Evolutionary conservation across 1,140 invertebrate species (phyloP), one percentile per base, ranked within the genome.

Genomic region (Planococcus citri): DNA sequence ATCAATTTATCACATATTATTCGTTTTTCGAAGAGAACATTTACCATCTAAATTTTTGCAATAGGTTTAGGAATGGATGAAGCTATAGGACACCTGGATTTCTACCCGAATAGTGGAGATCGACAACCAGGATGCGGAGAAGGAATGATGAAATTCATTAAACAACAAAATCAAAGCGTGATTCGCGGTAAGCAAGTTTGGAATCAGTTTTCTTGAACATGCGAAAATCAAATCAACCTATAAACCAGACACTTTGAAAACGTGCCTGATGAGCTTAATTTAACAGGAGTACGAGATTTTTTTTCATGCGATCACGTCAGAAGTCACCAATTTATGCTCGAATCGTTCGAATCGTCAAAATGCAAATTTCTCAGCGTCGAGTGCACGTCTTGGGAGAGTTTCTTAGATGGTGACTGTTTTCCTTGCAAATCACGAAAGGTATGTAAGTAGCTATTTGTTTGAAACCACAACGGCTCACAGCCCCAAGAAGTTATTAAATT

Each of bases 41-140:
- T n/a, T n/a, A n/a, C n/a, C n/a, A n/a, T n/a, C n/a, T n/a, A n/a
- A n/a, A n/a, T n/a, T n/a, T n/a, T 70, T 73, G 8, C 69, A 82
- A 89, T n/a, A n/a, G n/a, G 88, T 73, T 80, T 92, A 14, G 92
- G 92, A 24, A 90, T 93, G 74, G 74, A 75, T 41, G 87, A 92
- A 75, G 83, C 87, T 0, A 85, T 90, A 37, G 92, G 90, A 0
- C 91, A 94, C 75, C 85, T 94, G 0, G 93, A 95, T 78, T 95
- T 93, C 79, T 95, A 88, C 77, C 92, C 92, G 0, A 95, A 95
- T 74, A 90, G 91, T 0, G 92, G 92, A 0, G 83, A 84, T 6
- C 84, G 86, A 71, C 92, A 94, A 77, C 92, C 92, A 0, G 92
- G 92, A 0, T 95, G 92, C 75, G 85, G 85, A 72, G 83, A 86